phyloP scores from a whole-genome alignment of 2,888 invertebrate genomes.

The Epirrhoe alternata region DNA sequence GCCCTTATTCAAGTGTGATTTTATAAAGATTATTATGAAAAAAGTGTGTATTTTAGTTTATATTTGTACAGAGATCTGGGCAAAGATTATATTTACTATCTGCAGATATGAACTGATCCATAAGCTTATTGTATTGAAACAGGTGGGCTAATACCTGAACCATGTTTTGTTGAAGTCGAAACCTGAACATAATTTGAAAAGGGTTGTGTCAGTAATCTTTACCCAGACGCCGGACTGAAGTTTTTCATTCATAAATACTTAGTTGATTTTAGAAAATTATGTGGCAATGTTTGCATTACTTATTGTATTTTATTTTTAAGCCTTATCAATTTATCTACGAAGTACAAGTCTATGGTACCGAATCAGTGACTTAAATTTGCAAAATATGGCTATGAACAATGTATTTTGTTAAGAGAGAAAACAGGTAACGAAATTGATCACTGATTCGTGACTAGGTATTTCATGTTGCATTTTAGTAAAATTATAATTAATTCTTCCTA shows the following conservation, averaged over 20 bases:
- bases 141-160: not conserved
- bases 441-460: constrained; percentile 22
- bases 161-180: not conserved
- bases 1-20: constrained; percentile 17
- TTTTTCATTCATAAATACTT: constrained; percentile 40
- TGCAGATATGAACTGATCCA: not conserved
- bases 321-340: constrained; percentile 40
- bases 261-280: constrained; percentile 47
- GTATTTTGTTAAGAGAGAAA: not conserved
- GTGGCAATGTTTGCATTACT: constrained; percentile 48
- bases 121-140: not conserved
- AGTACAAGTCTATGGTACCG: constrained; percentile 42
- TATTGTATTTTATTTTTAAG: constrained; percentile 45
- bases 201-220: constrained; percentile 7
- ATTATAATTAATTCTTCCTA: constrained; percentile 16
- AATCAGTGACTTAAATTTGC: constrained; percentile 12
- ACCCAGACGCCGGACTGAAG: constrained; percentile 38
- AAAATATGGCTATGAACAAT: constrained; percentile 19
- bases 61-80: constrained; percentile 43
- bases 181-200: too few species aligned
- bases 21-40: constrained; percentile 28
- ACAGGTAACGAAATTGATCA: not conserved
- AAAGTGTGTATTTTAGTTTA: constrained; percentile 44
- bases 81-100: constrained; percentile 21
- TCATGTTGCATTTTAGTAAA: constrained; percentile 27